Evolutionary conservation across 2,797 vertebrate species (phyloP).

Genomic region (Cygnus olor): DNA sequence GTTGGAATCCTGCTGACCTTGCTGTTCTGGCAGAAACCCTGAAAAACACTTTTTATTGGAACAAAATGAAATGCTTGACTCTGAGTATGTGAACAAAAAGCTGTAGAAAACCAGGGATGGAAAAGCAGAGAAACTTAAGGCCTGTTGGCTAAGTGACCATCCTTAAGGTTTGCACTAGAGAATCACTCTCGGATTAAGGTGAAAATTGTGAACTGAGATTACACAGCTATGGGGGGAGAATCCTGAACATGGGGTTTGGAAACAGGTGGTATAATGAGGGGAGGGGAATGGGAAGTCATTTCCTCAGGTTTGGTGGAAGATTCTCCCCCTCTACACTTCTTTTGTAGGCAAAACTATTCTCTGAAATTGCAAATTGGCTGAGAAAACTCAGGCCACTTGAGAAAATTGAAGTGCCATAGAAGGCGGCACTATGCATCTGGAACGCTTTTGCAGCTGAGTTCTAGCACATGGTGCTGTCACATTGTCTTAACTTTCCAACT

Average conservation of each 20-base stretch:
- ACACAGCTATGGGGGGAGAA: background rate
- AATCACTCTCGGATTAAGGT: background rate
- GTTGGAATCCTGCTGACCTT: background rate
- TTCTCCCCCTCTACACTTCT: background rate
- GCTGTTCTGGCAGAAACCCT: background rate
- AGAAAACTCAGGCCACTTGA: background rate
- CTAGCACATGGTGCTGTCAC: fast-evolving
- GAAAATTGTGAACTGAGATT: background rate
- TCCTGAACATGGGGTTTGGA: background rate
- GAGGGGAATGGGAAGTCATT: background rate
- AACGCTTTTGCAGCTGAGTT: background rate
- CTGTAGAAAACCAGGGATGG: background rate
- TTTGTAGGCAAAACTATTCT: background rate
- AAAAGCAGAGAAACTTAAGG: background rate
- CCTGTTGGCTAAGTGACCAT: background rate
- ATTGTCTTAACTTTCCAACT: background rate
- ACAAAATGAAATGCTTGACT: background rate
- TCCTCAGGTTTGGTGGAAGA: background rate
- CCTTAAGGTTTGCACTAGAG: background rate
- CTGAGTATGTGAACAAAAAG: background rate
- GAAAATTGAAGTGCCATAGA: background rate
- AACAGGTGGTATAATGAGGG: background rate
- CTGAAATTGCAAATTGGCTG: background rate
- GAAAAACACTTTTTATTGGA: background rate
- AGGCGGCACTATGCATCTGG: background rate